Conservation (phyloP, 2,888 invertebrate species). For the Hyles lineata region DNA sequence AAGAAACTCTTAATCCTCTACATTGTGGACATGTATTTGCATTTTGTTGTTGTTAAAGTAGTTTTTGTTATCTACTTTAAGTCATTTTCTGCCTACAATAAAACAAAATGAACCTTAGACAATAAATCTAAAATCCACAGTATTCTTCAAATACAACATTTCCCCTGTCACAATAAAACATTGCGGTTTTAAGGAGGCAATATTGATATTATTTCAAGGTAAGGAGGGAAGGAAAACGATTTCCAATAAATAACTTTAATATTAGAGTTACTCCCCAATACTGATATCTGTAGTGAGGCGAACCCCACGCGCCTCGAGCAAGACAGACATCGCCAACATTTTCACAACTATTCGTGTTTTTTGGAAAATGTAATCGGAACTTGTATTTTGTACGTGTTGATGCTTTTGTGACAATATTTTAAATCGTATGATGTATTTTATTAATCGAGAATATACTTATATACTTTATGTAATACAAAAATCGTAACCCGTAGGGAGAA, state of each 20-base stretch:
- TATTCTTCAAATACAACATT: not conserved
- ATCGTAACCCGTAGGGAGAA: too few relatives aligned
- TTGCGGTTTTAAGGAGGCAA: conserved; percentile 25
- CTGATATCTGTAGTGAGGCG: conserved; percentile 79
- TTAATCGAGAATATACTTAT: too few relatives aligned
- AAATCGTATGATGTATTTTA: too few relatives aligned
- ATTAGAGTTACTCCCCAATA: conserved; percentile 80
- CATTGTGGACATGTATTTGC: too few relatives aligned
- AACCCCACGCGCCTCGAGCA: conserved; percentile 74
- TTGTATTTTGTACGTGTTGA: not conserved
- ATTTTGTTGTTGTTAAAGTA: too few relatives aligned
- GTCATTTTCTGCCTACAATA: too few relatives aligned
- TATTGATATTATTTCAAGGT: conserved; percentile 65
- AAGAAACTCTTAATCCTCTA: too few relatives aligned
- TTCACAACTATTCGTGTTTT: conserved; percentile 33
- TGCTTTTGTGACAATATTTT: not conserved
- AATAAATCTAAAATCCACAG: not conserved
- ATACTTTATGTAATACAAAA: too few relatives aligned
- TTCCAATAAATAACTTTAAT: conserved; percentile 84
- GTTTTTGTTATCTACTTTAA: too few relatives aligned
- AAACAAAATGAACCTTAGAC: not conserved
- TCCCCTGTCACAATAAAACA: conserved; percentile 12
- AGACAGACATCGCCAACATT: conserved; percentile 65
- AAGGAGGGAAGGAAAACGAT: conserved; percentile 73
- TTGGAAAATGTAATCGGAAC: not conserved